Conservation (phyloP, 2,888 invertebrate genomes). For the Drosophila anomelani region DNA sequence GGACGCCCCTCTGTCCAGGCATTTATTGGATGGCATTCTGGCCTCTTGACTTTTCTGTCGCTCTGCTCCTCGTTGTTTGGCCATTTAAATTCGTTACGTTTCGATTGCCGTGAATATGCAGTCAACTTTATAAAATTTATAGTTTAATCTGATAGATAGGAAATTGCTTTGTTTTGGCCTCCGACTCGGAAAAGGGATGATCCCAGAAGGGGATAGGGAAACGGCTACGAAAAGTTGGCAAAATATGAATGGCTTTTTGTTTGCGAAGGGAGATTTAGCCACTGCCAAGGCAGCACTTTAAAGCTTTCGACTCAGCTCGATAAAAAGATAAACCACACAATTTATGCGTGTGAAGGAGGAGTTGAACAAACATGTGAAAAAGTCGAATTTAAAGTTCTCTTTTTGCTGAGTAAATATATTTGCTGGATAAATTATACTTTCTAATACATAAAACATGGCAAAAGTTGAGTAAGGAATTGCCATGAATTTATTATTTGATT, state of each 20-base stretch:
- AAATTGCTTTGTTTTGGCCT: conserved; percentile 74
- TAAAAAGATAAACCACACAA: conserved; percentile 59
- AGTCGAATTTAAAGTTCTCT: conserved; percentile 17
- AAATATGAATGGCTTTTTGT: conserved; percentile 41
- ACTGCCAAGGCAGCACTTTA: conserved; percentile 51
- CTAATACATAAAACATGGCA: conserved; percentile 6
- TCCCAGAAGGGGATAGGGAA: neutral
- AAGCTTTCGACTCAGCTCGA: conserved; percentile 50
- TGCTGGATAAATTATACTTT: neutral
- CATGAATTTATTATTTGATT: neutral
- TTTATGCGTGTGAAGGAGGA: conserved; percentile 46
- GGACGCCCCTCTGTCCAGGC: neutral
- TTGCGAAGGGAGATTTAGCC: conserved; percentile 10
- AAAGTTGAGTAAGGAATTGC: neutral
- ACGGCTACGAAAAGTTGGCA: conserved; percentile 31
- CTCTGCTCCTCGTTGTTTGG: conserved; percentile 69
- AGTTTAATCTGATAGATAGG: conserved; percentile 79
- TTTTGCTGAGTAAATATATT: neutral
- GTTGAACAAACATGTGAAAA: neutral
- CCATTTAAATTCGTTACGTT: conserved; percentile 79
- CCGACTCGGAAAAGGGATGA: conserved; percentile 35
- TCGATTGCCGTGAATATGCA: conserved; percentile 79
- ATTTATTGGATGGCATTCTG: conserved; percentile 23
- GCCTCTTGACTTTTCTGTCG: conserved; percentile 49
- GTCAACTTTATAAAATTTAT: conserved; percentile 79